Evolutionary conservation across 2,888 invertebrate species (phyloP), one percentile per base, ranked within the genome.

Genomic region (Diplolepis rosae): DNA sequence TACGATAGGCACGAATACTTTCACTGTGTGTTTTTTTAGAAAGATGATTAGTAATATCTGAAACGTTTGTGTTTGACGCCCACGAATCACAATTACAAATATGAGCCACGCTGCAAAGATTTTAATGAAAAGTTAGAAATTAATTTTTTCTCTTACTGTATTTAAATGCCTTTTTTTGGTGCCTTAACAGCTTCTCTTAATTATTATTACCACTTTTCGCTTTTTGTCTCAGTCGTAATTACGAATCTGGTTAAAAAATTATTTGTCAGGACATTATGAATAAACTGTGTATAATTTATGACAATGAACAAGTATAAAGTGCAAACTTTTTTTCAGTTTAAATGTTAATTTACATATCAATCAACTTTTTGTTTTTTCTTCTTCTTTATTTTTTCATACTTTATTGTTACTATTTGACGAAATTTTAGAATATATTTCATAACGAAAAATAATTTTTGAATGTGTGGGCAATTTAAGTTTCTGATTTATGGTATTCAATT

Each of bases 71-170:
- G 18, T 45, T 42, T 68, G 18, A 68, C 50, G 65, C 68, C 54
- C 67, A 73, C 66, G 65, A 11, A 30, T 69, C 65, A 48, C 13
- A 54, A 15, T 69, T 66, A 48, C 13, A 54, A 15, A 61, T 70
- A 48, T 77, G 81, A 82, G 75, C 67, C 69, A 73, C 24, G 30
- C 30, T 56, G 56, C 54, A 32, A 77, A 74, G 32, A 30, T 32
- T 54, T 15, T 72, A 68, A 76, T 75, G 69, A 81, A 73, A 56
- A 79, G 82, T 82, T 77, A 80, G 79, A 72, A 52, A 69, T 27
- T 50, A 7, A 15, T 42, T 68, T 35, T 11, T 11, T 48, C 9
- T 22, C 3, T 48, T 22, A 11, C 1, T 3, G 2, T 18, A 48
- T 22, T 48, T 22, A 22, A 22, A 22, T 48, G 22, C 3, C 1